Percentiles rank a stretch among this genome's conserved stretches.
These are phyloP conservation scores for Drosophila longiperda DNA, from an alignment of 2,888 invertebrate species.

Conservation along the genomic window DNA sequence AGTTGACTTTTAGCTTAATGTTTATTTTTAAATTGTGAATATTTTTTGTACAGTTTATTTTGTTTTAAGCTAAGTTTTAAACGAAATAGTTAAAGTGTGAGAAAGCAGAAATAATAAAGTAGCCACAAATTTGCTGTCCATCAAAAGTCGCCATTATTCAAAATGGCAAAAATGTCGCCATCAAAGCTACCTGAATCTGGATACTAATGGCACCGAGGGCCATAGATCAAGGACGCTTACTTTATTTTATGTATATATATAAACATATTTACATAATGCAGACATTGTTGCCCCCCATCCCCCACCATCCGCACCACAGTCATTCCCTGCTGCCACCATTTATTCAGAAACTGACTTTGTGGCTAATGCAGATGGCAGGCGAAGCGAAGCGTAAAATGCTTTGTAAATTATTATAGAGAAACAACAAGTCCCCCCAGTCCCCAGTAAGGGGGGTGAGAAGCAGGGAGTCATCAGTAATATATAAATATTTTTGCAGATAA, in stretches of 20 bases:
- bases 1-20: background rate
- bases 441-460: background rate
- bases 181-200: slow-evolving; percentile 21
- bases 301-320: slow-evolving; percentile 1
- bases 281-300: slow-evolving; percentile 24
- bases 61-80: background rate
- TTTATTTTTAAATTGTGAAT: background rate
- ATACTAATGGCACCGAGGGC: slow-evolving; percentile 9
- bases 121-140: slow-evolving; percentile 23
- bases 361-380: slow-evolving; percentile 75
- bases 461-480: slow-evolving; percentile 15
- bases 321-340: slow-evolving; percentile 9
- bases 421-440: slow-evolving; percentile 20
- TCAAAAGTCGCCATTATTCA: slow-evolving; percentile 41
- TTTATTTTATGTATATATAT: no score
- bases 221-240: slow-evolving; percentile 54
- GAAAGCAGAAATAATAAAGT: background rate
- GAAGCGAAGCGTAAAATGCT: slow-evolving; percentile 76
- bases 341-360: slow-evolving; percentile 66
- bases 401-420: slow-evolving; percentile 71
- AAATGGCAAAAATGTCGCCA: slow-evolving; percentile 9
- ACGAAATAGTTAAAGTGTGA: background rate
- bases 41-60: no score
- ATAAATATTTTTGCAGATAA: slow-evolving; percentile 60
- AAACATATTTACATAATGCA: slow-evolving; percentile 56